These are phyloP conservation scores for Coryphaenoides rupestris DNA, from an alignment of 2,113 vertebrate genomes.

Conservation along the genomic window DNA sequence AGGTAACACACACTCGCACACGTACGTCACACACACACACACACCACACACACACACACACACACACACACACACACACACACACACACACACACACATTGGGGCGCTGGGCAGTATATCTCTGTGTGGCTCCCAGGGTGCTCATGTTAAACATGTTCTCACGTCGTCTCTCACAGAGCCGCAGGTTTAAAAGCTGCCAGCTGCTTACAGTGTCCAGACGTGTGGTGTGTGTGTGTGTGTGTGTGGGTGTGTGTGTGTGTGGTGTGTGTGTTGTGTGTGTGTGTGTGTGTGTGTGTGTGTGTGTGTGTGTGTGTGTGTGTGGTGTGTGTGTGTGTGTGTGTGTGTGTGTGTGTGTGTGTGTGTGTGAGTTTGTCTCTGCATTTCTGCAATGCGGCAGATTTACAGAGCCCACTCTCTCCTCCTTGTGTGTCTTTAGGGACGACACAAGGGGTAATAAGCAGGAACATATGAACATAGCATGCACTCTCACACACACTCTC, in stretches of 20 bases:
- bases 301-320: slow-evolving; percentile 22
- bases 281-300: slow-evolving; percentile 13
- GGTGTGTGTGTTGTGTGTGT: slow-evolving; percentile 21
- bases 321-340: too few relatives aligned
- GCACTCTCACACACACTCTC: not conserved
- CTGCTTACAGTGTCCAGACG: slow-evolving; percentile 17
- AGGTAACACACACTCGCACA: slow-evolving; percentile 69
- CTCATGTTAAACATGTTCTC: not conserved
- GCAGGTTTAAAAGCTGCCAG: slow-evolving; percentile 11
- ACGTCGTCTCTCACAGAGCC: not conserved
- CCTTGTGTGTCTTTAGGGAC: not conserved
- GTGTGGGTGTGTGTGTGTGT: slow-evolving; percentile 12
- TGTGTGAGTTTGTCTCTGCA: slow-evolving; percentile 28
- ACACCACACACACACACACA: slow-evolving; percentile 4
- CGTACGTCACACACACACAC: not conserved
- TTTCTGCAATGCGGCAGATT: slow-evolving; percentile 40
- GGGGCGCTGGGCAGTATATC: slow-evolving; percentile 5
- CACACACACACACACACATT: slow-evolving; percentile 11
- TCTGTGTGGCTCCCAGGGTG: not conserved
- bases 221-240: slow-evolving; percentile 9
- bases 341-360: slow-evolving; percentile 20
- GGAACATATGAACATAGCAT: not conserved
- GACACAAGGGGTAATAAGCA: not conserved
- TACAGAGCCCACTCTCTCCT: slow-evolving; percentile 7
- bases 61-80: not conserved